Evolutionary conservation across 2,113 vertebrate species (phyloP), one percentile per base, ranked within the genome.

Genomic region (Oreochromis spilurus): DNA sequence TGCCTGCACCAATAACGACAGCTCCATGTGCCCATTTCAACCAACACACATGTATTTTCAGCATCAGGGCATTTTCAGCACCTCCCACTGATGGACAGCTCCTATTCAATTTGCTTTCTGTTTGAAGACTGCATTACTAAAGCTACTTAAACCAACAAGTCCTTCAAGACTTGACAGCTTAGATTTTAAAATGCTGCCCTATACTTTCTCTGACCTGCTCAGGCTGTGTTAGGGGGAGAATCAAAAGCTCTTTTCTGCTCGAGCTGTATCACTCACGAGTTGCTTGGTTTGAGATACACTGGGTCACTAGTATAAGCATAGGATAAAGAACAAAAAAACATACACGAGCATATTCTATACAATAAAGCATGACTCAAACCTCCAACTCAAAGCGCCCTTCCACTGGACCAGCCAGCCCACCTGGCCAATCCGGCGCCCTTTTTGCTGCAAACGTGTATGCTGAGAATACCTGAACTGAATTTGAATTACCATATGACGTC

Each of bases 401-500:
- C 84, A 81, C 65, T 60, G 85, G 84, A 83, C 79, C 85, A 87
- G 85, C 62, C 83, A 82, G 85, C 29, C 88, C 94, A 93, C 91
- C 92, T 93, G 92, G 93, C 92, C 93, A 93, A 93, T 92, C 91
- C 88, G 65, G 84, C 84, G 84, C 89, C 87, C 72, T 85, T 90
- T 93, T 82, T 94, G 91, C 94, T 94, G 95, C 93, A 95, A 95
- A 95, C 92, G 94, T 94, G 92, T 90, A 93, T 93, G 91, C 90
- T 88, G 93, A 92, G 92, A 90, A 93, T 95, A 95, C 93, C 95
- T 95, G 95, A 95, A 94, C 93, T 95, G 95, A 95, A 95, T 95
- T 92, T 95, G 94, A 95, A 95, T 95, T 89, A 95, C 90, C 95
- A 94, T 92, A 95, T 95, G 95, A 95, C 95, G 95, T 95, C 93